Evolutionary conservation across 2,113 vertebrate genomes (phyloP), one percentile per base, ranked within the genome.

Genomic region (Sylvia atricapilla): DNA sequence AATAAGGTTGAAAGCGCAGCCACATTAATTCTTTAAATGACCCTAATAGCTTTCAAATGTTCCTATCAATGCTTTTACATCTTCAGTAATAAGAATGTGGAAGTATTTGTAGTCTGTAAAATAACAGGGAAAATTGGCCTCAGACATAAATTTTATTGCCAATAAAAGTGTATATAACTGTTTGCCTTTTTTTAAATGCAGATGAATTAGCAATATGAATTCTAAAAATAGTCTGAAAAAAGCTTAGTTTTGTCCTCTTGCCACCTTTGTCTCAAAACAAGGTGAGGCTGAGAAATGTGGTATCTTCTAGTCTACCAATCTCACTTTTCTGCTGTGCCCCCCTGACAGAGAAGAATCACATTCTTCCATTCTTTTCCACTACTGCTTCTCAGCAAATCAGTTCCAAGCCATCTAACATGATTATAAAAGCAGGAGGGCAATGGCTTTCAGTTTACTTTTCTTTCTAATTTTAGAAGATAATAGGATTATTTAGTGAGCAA

Each of bases 61-160:
- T 96, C 91, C 79, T 92, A 93, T 95, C 69, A 16, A 82, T 84
- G 88, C 66, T 89, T 93, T 92, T 92, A 87, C n/a, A 1, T 96
- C 90, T 90, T 89, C 13, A 84, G 73, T 87, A 94, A 95, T 89
- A 96, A 77, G 77, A 95, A 97, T 53, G 80, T 95, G 93, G 93
- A 96, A 95, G 83, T 81, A 96, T 95, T 95, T 95, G 88, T 81
- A 95, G 94, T 92, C 96, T 94, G 94, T 96, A 96, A 96, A 97
- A 93, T 92, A 94, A 96, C 84, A 89, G 80, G 69, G 60, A 92
- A 93, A 96, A 94, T 84, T 96, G 90, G 86, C 95, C 82, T 94
- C 93, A 96, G 92, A 93, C 69, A 4, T 21, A 68, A 64, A 23
- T 78, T 95, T 94, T 92, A 92, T 76, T 94, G 95, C 80, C 95